Base-by-base conservation (phyloP, 1,140 invertebrate species). In the Cotesia typhae region DNA sequence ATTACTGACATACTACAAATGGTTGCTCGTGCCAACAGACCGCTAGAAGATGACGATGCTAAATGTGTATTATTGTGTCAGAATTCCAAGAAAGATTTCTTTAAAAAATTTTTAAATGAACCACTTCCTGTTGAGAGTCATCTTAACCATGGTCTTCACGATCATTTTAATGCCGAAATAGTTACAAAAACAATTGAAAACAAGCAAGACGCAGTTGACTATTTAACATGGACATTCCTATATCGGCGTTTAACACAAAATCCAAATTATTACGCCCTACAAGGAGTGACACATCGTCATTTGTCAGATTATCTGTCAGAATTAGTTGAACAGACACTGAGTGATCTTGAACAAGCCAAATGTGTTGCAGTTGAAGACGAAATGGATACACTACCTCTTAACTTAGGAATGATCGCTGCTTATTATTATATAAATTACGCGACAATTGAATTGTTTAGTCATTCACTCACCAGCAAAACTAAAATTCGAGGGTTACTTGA, bases 351-450 rank as follows among this genome's bases (percentile, higher is more conserved):
- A 84, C 96, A 98, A 83, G 97, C 96, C 0, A 98, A 99, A 85
- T 99, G 98, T 84, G 98, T 99, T 71, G 94, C 94, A 60, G 93
- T 99, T 7, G 97, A 99, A 85, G 97, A 99, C 78, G 98, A 99
- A 74, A 97, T 99, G 92, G 97, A 99, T 83, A 95, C 95, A 0
- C 89, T 95, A 61, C 96, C 98, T 0, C 88, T 99, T 0, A 99
- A 99, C 89, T 88, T 99, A 81, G 98, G 98, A 73, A 99, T 99
- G 97, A 99, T 99, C 85, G 98, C 98, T 1, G 97, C 98, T 0
- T 99, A 99, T 85, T 99, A 99, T 85, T 99, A 99, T 83, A 99
- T 99, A 76, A 99, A 99, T 87, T 99, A 99, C 79, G 98, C 97
- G 0, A 99, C 98, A 0, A 99, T 99, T 74, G 98, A 99, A 86